Base-by-base conservation (phyloP, 2,113 vertebrate genomes). In the Podarcis muralis region DNA sequence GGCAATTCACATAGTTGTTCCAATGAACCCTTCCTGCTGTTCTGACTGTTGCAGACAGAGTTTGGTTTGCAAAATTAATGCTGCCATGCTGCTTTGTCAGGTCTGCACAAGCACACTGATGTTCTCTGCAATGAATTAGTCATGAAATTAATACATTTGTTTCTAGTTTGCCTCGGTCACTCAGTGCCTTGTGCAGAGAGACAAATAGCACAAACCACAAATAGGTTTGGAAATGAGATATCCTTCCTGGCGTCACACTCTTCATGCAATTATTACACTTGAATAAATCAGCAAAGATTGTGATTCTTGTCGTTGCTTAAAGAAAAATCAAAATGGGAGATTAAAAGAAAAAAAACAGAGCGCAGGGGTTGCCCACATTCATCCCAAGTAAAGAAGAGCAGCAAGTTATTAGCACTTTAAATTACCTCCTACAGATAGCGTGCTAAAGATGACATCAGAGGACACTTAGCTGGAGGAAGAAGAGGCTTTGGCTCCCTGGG, bases 101-200 rank as follows among this genome's bases (percentile, higher is more conserved):
- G 59, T 93, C 91, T 87, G 91, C 80, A 93, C 1, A 72, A 91
- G 83, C 91, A 80, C 15, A 77, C 85, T 68, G n/a, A 11, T 92
- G 92, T 93, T 95, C 93, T 92, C 62, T 81, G 89, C 87, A 85
- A 94, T 94, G 86, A 95, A 93, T 95, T 85, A 93, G 89, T 92
- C 89, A 96, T 95, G 90, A 85, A 89, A 89, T 85, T 93, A 85
- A 93, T 90, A 91, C 94, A 88, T 86, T 91, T 87, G 87, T 90
- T 91, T 88, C 84, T 37, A 6, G 12, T 72, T 92, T 92, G 69
- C 83, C 87, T 83, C 0, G 2, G 75, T 89, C 83, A 91, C 8
- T 30, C 57, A 87, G n/a, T 76, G 30, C 75, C 92, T 89, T 76
- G 53, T 83, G 59, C 48, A 78, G 75, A 88, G 93, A 69, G 93